These are phyloP conservation scores for Pocillopora verrucosa DNA, from an alignment of 64 coral and sea anemone genomes.

Conservation along the genomic window DNA sequence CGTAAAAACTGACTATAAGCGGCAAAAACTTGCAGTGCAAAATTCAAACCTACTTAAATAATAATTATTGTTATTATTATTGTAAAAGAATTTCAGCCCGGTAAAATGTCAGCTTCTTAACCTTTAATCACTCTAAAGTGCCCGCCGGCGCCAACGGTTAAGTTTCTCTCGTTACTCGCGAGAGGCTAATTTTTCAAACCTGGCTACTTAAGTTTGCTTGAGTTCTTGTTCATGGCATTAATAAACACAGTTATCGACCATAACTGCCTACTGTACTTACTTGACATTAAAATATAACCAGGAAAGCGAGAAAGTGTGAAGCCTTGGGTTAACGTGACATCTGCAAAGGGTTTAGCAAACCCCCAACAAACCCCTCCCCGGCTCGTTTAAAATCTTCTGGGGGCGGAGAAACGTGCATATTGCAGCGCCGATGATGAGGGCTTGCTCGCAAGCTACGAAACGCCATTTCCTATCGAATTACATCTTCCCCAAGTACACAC, in stretches of 20 bases:
- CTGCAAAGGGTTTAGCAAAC: too few relatives aligned
- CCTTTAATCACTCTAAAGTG: not conserved
- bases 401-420: too few relatives aligned
- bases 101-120: slow-evolving; percentile 29
- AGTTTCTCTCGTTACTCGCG: slow-evolving; percentile 5
- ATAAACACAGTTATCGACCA: slow-evolving; percentile 37
- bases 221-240: slow-evolving; percentile 12
- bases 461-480: too few relatives aligned
- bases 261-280: not conserved
- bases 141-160: slow-evolving; percentile 2
- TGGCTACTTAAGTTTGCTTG: slow-evolving; percentile 15
- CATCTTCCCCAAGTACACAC: too few relatives aligned
- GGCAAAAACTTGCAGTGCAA: slow-evolving; percentile 10
- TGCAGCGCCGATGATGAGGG: too few relatives aligned
- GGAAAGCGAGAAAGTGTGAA: not conserved
- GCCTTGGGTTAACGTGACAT: not conserved
- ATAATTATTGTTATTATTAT: slow-evolving; percentile 8
- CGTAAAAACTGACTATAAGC: slow-evolving; percentile 5
- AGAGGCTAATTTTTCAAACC: slow-evolving; percentile 23
- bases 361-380: too few relatives aligned
- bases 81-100: slow-evolving; percentile 3
- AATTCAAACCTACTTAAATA: not conserved
- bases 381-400: too few relatives aligned
- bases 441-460: too few relatives aligned
- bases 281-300: not conserved